These are phyloP conservation scores for Zaprionus obscuricornis DNA, from an alignment of 2,888 invertebrate genomes.

Conservation along the genomic window DNA sequence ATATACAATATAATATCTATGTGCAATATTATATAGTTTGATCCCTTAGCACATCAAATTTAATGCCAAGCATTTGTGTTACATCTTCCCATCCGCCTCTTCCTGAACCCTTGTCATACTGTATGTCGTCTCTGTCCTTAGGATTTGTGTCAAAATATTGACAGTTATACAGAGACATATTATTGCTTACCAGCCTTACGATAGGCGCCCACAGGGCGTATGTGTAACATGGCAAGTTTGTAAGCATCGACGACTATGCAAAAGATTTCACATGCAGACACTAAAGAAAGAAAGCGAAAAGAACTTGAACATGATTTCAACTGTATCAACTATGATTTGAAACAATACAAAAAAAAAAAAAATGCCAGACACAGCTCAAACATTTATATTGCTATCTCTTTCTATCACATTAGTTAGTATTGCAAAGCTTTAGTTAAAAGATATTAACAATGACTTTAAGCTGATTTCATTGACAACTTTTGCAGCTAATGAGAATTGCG, in stretches of 20 bases:
- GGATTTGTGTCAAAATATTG: slow-evolving; percentile 63
- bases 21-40: slow-evolving; percentile 55
- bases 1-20: no score
- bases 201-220: slow-evolving; percentile 21
- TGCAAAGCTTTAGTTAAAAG: background rate
- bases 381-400: no score
- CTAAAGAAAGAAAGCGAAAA: background rate
- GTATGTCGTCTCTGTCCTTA: slow-evolving; percentile 34
- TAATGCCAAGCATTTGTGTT: slow-evolving; percentile 59
- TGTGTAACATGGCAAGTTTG: slow-evolving; percentile 14
- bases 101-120: no score
- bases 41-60: slow-evolving; percentile 65
- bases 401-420: background rate
- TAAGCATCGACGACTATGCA: background rate
- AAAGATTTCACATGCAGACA: background rate
- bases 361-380: no score
- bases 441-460: background rate
- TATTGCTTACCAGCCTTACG: slow-evolving; percentile 19
- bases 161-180: slow-evolving; percentile 38
- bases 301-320: no score
- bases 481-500: slow-evolving; percentile 42
- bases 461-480: slow-evolving; percentile 32
- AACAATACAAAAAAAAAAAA: no score
- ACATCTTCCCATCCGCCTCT: background rate
- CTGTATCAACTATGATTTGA: no score